These are phyloP conservation scores for Bradynema listronoti DNA, from an alignment of 1,140 invertebrate species.

Conservation along the genomic window DNA sequence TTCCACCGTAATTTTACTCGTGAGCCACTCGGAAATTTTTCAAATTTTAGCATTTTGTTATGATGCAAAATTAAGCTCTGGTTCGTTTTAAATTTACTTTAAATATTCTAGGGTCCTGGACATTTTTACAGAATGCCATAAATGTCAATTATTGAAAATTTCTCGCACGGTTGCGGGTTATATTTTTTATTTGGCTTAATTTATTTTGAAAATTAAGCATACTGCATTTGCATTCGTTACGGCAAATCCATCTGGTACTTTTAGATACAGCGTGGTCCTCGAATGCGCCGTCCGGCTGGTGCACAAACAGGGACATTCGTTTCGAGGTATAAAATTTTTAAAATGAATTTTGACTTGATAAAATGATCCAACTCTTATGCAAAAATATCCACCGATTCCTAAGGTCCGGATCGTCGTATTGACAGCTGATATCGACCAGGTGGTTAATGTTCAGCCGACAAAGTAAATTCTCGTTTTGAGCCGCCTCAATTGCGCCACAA, in stretches of 20 bases:
- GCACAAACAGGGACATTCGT: constrained; percentile 40
- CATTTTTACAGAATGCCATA: too few relatives aligned
- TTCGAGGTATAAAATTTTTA: constrained; percentile 21
- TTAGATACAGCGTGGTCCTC: constrained; percentile 43
- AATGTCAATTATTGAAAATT: too few relatives aligned
- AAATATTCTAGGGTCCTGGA: too few relatives aligned
- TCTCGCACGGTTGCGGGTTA: too few relatives aligned
- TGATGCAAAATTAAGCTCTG: too few relatives aligned
- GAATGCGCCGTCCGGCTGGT: constrained; percentile 40
- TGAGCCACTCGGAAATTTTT: too few relatives aligned
- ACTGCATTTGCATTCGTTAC: neutral
- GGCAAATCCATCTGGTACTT: constrained; percentile 12
- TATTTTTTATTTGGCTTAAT: too few relatives aligned
- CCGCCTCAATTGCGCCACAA: constrained; percentile 42
- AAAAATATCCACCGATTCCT: constrained; percentile 5
- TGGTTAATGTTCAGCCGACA: constrained; percentile 45
- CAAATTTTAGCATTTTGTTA: too few relatives aligned
- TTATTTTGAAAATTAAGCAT: too few relatives aligned
- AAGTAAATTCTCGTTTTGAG: constrained; percentile 36
- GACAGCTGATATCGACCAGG: constrained; percentile 42
- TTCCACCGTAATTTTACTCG: too few relatives aligned
- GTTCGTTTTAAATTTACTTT: too few relatives aligned
- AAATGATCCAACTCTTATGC: neutral
- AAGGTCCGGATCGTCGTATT: constrained; percentile 30
- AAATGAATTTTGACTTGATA: neutral